These are phyloP conservation scores for Eueides isabella DNA, from an alignment of 1,140 invertebrate genomes.

Conservation along the genomic window DNA sequence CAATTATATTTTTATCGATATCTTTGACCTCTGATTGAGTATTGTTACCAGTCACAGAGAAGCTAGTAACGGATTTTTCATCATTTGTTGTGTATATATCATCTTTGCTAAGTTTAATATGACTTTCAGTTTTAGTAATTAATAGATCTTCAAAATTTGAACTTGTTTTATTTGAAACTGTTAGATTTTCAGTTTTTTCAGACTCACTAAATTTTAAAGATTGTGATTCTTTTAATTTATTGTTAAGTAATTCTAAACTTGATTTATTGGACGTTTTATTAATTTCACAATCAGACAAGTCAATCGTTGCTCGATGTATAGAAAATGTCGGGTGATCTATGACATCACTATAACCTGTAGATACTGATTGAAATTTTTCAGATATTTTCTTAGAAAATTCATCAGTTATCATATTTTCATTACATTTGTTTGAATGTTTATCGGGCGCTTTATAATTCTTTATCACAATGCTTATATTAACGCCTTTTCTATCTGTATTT, in stretches of 20 bases:
- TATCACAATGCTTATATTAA: conserved; percentile 63
- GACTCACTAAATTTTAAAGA: conserved; percentile 16
- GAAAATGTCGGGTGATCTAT: conserved; percentile 50
- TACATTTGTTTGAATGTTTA: conserved; percentile 31
- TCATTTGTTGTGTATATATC: conserved; percentile 26
- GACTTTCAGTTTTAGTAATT: conserved; percentile 16
- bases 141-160: conserved; percentile 11
- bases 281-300: conserved; percentile 28
- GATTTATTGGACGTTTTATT: conserved; percentile 16
- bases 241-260: conserved; percentile 11
- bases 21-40: conserved; percentile 21
- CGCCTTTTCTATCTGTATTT: conserved; percentile 49
- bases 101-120: conserved; percentile 18
- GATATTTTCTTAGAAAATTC: conserved; percentile 57
- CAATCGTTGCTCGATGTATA: conserved; percentile 50
- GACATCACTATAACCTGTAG: conserved; percentile 58
- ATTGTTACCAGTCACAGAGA: conserved; percentile 24
- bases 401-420: conserved; percentile 16
- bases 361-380: conserved; percentile 62
- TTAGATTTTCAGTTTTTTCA: conserved; percentile 8
- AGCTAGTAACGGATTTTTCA: conserved; percentile 11
- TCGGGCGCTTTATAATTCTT: conserved; percentile 49
- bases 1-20: conserved; percentile 11
- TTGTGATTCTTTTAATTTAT: conserved; percentile 8
- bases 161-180: conserved; percentile 12